phyloP scores from a whole-genome alignment of 1,140 invertebrate species.

The Microplitis demolitor region DNA sequence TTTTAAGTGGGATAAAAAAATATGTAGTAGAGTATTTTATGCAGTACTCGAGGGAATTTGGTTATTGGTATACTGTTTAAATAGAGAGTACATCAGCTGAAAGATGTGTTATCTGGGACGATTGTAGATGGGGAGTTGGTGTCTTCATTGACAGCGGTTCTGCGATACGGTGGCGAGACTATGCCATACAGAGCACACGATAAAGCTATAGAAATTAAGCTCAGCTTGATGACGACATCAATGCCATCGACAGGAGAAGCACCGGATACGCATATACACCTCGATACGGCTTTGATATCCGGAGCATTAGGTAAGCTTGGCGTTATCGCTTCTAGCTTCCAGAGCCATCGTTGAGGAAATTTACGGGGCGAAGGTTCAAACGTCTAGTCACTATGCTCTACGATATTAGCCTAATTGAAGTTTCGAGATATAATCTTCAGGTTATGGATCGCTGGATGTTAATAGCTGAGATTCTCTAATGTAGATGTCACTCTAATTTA shows the following conservation, averaged over 20 bases:
- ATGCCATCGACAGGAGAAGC: neutral
- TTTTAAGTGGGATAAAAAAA: neutral
- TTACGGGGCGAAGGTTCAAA: neutral
- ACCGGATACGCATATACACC: neutral
- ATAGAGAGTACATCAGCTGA: no score
- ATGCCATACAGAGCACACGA: neutral
- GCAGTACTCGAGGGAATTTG: neutral
- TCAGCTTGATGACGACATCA: slow-evolving; percentile 4
- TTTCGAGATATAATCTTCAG: neutral
- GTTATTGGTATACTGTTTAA: neutral
- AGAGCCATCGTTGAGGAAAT: neutral
- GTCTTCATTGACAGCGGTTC: neutral
- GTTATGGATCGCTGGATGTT: neutral
- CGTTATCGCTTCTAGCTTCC: neutral
- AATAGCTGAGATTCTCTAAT: neutral
- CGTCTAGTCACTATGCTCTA: neutral
- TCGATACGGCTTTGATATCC: slow-evolving; percentile 11
- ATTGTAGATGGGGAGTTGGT: neutral
- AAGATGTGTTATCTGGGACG: no score
- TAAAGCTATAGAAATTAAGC: neutral
- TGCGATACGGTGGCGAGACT: no score
- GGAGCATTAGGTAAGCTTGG: slow-evolving; percentile 2
- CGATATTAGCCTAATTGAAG: slow-evolving; percentile 10
- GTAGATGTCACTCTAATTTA: neutral
- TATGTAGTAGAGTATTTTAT: neutral